Evolutionary conservation across 2,113 vertebrate species (phyloP).

Genomic region (Chinchilla lanigera): DNA sequence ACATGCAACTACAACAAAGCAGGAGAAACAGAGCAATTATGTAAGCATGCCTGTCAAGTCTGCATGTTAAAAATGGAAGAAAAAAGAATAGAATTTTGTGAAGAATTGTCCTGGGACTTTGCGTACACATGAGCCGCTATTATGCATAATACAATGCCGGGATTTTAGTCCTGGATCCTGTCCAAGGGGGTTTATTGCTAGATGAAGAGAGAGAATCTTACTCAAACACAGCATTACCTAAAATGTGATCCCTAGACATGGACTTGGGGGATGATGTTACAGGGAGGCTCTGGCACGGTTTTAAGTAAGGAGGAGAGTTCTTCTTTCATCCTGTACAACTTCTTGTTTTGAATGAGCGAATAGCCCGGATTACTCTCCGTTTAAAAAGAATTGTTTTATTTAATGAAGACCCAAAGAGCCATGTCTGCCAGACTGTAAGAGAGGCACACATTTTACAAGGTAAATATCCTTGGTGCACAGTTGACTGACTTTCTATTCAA

Average conservation of each 20-base stretch:
- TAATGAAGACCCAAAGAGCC: neutral
- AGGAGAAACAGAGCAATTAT: conserved; percentile 14
- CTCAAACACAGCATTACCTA: conserved; percentile 50
- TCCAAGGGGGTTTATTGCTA: conserved; percentile 52
- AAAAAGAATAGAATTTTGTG: conserved; percentile 47
- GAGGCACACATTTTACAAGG: neutral
- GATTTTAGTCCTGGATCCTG: conserved; percentile 57
- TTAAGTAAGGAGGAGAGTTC: neutral
- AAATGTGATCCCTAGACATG: neutral
- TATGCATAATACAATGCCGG: conserved; percentile 1
- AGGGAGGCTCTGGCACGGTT: neutral
- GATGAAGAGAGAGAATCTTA: conserved; percentile 36
- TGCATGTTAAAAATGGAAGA: conserved; percentile 24
- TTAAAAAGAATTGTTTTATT: conserved; percentile 9
- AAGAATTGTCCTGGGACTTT: neutral
- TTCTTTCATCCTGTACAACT: neutral
- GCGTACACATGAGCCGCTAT: conserved; percentile 36
- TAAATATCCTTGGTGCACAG: neutral
- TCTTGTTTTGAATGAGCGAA: neutral
- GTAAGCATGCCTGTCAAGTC: conserved; percentile 8
- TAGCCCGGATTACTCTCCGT: neutral
- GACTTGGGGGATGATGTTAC: neutral
- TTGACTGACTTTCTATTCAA: neutral
- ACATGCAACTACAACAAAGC: conserved; percentile 39
- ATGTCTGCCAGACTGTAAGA: neutral